Percentiles rank a stretch among this genome's conserved stretches.
Conservation (phyloP, 2,113 vertebrate species). For the Mobula hypostoma region DNA sequence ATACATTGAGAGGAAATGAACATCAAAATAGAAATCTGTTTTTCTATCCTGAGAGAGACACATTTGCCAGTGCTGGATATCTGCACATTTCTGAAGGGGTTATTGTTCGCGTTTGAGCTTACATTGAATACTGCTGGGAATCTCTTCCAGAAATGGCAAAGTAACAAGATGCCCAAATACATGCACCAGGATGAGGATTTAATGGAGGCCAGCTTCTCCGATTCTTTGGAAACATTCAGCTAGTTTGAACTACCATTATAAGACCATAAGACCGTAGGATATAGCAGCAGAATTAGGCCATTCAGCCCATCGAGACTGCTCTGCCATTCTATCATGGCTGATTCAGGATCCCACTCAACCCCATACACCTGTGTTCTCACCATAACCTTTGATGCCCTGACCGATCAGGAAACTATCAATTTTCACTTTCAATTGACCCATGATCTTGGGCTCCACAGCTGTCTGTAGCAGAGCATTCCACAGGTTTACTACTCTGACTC, state of each 20-base stretch:
- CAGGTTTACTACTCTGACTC: too few relatives aligned
- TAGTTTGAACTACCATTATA: not conserved
- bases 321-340: too few relatives aligned
- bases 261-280: too few relatives aligned
- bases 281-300: too few relatives aligned
- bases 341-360: too few relatives aligned
- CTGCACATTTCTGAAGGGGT: not conserved
- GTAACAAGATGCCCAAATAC: not conserved
- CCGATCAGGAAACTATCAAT: too few relatives aligned
- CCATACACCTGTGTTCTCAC: too few relatives aligned
- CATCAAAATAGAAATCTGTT: not conserved
- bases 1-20: not conserved
- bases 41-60: not conserved
- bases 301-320: too few relatives aligned
- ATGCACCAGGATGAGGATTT: not conserved
- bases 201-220: not conserved
- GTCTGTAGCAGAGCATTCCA: too few relatives aligned
- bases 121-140: not conserved
- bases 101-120: not conserved
- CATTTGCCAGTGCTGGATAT: not conserved
- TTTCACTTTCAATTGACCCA: too few relatives aligned
- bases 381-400: too few relatives aligned
- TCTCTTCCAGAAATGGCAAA: not conserved
- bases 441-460: too few relatives aligned
- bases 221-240: not conserved